Evolutionary conservation across 2,113 vertebrate genomes (phyloP), one percentile per base, ranked within the genome.

Genomic region (Pterophyllum scalare): DNA sequence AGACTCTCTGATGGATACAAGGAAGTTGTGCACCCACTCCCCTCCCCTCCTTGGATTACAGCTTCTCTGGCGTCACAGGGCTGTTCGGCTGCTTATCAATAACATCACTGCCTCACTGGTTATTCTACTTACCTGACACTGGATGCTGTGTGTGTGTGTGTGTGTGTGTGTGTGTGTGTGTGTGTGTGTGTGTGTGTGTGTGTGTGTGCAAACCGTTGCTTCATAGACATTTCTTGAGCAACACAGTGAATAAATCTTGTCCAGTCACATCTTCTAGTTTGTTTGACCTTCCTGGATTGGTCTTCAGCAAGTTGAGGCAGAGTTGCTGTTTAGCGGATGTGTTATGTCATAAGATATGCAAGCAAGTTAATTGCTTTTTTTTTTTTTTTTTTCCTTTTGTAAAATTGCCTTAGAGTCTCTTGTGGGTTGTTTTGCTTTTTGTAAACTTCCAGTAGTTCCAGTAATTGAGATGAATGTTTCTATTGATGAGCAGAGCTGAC

Each of bases 11-110:
- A 57, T 77, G n/a, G 28, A 79, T 57, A 67, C 40, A 40, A 17
- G 64, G 54, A 54, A 49, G 49, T 33, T 12, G 2, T 19, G 31
- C 15, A 17, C 2, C 6, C 40, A 1, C 52, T 17, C 2, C 2
- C 59, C 26, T 19, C 17, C 0, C 13, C 52, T 12, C 4, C 3
- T 19, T 43, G 35, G 56, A 70, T 90, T 81, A 76, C 59, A 52
- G 40, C 28, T 60, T 62, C 49, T 35, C 28, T 59, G 56, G 65
- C 70, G 64, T 17, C 79, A 80, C 52, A 13, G 17, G 52, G 40
- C 60, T 75, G 74, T 85, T 88, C 87, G 82, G 17, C 83, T 83
- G 75, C 52, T 91, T 65, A 65, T 89, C 83, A 72, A 84, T 88
- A 91, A 89, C 83, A 58, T 75, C 31, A n/a, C 40, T 78, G 33